Evolutionary conservation across 2,113 vertebrate species (phyloP), one percentile per base, ranked within the genome.

Genomic region (Pogonocichla stellata): DNA sequence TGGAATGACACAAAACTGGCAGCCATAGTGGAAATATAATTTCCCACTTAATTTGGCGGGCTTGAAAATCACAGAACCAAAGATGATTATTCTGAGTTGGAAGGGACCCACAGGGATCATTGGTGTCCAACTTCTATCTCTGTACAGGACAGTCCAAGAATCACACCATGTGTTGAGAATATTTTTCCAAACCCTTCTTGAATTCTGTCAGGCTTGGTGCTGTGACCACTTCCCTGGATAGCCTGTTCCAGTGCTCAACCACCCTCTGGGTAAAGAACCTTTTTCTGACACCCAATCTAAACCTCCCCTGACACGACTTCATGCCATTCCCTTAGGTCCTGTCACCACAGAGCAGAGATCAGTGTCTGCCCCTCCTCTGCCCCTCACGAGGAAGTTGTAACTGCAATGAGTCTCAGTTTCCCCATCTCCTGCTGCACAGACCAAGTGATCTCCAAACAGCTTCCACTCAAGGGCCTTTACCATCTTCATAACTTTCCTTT

Each of bases 381-480:
- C 14, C 7, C 19, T 77, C 34, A 19, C 0, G 0, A 48, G n/a
- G 69, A 67, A 60, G 24, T 5, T 36, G 4, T 28, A 40, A 33
- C 14, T 56, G 34, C 47, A 26, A 0, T 36, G 62, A 42, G 40
- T 15, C 36, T 43, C 50, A 36, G 15, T 31, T 14, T 87, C 40
- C 40, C 23, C 54, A 8, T 40, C 24, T 54, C 13, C 29, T 54
- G 31, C 34, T 83, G 40, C 7, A 23, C 16, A 53, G 45, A 53
- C 9, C 14, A 67, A 67, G 40, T 61, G 40, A 40, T 29, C 47
- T 61, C 14, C 14, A 22, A 13, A 34, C 1, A 2, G 29, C 54
- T 69, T 82, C 31, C 14, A 5, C 18, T 61, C 29, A 12, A 33
- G 25, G 18, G 14, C 9, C 29, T 54, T 82, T 54, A 34, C 45